Evolutionary conservation across 2,888 invertebrate species (phyloP).

Genomic region (Platycnemis pennipes): DNA sequence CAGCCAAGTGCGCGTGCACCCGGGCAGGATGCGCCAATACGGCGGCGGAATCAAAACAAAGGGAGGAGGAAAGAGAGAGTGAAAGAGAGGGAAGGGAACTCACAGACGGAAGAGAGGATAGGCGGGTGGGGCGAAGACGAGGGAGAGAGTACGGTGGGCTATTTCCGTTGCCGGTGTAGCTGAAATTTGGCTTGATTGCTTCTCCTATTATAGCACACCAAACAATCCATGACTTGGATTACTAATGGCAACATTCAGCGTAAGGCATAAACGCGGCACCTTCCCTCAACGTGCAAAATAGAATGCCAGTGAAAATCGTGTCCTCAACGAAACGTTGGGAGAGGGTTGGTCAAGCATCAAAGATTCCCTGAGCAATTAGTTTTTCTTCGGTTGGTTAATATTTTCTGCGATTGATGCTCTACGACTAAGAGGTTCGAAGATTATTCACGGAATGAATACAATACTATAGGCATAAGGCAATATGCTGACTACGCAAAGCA

Average conservation of each 20-base stretch:
- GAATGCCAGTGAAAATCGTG: too few relatives aligned
- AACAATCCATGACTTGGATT: not conserved
- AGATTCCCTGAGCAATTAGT: too few relatives aligned
- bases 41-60: constrained; percentile 70
- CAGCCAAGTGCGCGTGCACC: constrained; percentile 44
- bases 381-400: too few relatives aligned
- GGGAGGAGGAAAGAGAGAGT: constrained; percentile 23
- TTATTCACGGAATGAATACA: too few relatives aligned
- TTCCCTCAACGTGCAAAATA: too few relatives aligned
- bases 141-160: not conserved
- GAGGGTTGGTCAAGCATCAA: too few relatives aligned
- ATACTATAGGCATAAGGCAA: too few relatives aligned
- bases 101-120: not conserved
- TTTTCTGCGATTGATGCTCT: too few relatives aligned
- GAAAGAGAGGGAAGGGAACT: constrained; percentile 17
- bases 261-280: not conserved
- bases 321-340: too few relatives aligned
- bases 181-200: not conserved
- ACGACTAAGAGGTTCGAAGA: too few relatives aligned
- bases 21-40: constrained; percentile 69
- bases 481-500: too few relatives aligned
- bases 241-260: not conserved
- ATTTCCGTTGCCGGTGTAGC: not conserved
- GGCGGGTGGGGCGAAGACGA: not conserved
- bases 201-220: not conserved